These are phyloP conservation scores for Catagonus wagneri DNA, from an alignment of 2,113 vertebrate genomes.

Conservation along the genomic window DNA sequence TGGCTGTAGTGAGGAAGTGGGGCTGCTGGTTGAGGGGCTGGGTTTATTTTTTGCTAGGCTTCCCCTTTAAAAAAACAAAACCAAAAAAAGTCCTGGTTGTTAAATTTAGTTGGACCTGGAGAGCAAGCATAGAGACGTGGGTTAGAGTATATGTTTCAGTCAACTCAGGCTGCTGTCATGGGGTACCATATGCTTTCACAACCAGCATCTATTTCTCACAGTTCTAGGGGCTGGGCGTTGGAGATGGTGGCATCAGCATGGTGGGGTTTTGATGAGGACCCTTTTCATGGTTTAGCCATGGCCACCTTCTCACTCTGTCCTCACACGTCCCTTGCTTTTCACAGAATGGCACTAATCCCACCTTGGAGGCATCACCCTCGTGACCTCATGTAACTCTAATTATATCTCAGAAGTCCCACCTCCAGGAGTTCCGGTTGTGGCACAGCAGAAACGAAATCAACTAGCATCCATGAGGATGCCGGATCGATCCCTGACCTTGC, in stretches of 20 bases:
- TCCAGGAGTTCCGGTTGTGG: neutral
- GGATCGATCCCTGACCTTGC: no score
- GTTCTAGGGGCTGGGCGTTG: neutral
- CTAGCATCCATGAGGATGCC: no score
- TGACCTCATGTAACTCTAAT: neutral
- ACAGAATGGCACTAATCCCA: neutral
- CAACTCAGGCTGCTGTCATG: no score
- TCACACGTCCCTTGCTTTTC: neutral
- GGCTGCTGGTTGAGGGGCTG: rapidly evolving
- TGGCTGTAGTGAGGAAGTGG: neutral
- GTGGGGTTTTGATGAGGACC: neutral
- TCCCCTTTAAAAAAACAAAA: neutral
- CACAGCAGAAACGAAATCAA: no score
- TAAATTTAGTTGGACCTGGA: neutral
- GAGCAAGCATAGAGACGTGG: neutral
- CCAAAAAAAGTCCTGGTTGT: neutral
- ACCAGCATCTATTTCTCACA: rapidly evolving
- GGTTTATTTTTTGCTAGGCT: neutral
- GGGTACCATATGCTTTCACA: neutral
- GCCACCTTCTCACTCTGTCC: neutral
- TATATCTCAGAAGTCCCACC: no score
- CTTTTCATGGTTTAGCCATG: neutral
- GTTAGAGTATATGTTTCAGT: neutral
- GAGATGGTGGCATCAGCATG: neutral
- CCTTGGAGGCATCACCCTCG: neutral